Percentiles rank a stretch among this genome's conserved stretches.
phyloP scores from a whole-genome alignment of 2,888 invertebrate species.

The Labia minor region DNA sequence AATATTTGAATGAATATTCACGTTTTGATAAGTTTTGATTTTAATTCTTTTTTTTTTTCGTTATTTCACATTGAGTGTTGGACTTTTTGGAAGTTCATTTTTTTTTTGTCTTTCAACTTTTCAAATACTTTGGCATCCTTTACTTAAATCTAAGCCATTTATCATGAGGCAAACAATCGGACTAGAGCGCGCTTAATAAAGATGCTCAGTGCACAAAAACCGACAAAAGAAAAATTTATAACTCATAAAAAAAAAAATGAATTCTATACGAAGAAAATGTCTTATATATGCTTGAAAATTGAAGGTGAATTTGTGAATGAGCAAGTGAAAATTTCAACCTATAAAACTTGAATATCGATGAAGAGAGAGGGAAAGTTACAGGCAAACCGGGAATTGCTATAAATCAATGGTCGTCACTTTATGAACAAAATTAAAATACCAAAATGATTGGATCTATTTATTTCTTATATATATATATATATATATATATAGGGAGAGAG shows the following conservation, averaged over 20 bases:
- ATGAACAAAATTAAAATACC: background rate
- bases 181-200: background rate
- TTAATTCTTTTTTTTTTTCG: no score
- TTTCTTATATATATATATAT: no score
- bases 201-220: slow-evolving; percentile 5
- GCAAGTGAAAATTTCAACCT: background rate
- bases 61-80: no score
- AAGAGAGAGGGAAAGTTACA: slow-evolving; percentile 1
- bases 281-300: no score
- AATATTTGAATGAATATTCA: no score
- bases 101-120: no score
- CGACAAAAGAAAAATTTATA: background rate
- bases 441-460: background rate
- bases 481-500: no score
- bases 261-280: no score
- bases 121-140: slow-evolving; percentile 3
- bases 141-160: background rate
- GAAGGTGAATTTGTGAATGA: no score
- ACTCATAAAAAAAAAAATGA: background rate
- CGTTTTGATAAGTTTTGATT: no score
- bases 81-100: no score
- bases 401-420: background rate
- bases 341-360: background rate
- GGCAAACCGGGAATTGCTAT: background rate
- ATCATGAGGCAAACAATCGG: background rate